Evolutionary conservation across 2,797 vertebrate species (phyloP).

Genomic region (Enteromius mattozi): DNA sequence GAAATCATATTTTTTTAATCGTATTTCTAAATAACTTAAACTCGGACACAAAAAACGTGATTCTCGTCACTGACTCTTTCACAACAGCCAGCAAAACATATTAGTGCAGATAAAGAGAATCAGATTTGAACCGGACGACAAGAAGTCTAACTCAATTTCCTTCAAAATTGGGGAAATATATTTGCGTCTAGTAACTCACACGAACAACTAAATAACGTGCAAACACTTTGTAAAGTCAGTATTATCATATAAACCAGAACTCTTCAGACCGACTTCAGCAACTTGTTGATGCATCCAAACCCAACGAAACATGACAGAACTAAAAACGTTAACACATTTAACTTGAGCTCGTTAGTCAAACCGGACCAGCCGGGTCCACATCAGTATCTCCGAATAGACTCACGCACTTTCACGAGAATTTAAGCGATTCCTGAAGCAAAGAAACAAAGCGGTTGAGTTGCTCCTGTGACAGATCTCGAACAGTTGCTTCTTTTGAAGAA

Average conservation of each 20-base stretch:
- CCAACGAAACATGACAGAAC: background rate
- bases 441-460: background rate
- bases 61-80: background rate
- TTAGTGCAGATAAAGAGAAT: background rate
- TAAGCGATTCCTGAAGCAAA: background rate
- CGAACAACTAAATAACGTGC: background rate
- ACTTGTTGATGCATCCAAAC: conserved; percentile 46
- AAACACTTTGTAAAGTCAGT: background rate
- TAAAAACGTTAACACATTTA: conserved; percentile 13
- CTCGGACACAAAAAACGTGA: background rate
- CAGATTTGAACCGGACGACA: background rate
- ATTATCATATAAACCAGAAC: background rate
- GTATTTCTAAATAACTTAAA: background rate
- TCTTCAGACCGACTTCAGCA: conserved; percentile 2
- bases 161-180: background rate
- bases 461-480: background rate
- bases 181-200: background rate
- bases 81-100: background rate
- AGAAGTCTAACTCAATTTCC: background rate
- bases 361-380: background rate
- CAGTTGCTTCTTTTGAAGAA: conserved; percentile 8
- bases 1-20: background rate
- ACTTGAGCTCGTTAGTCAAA: background rate
- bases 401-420: background rate
- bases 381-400: background rate